Base-by-base conservation (phyloP, 2,888 invertebrate species). In the Drosophila testacea region DNA sequence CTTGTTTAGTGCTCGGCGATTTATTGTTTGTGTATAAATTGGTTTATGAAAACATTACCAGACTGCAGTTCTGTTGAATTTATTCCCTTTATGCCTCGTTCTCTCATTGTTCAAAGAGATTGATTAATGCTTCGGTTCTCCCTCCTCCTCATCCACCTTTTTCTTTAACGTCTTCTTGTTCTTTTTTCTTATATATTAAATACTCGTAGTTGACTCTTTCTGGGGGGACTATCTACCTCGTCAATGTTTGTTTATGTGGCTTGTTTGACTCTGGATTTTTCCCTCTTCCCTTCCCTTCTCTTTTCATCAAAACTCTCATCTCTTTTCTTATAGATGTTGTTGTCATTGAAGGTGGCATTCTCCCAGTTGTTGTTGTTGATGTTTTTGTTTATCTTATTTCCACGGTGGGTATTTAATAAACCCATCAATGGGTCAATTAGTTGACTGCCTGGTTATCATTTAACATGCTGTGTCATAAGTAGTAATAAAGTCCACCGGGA, bases 401-500 rank as follows among this genome's bases (percentile, higher is more conserved):
- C 47, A 67, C 41, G 65, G 48, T 64, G 56, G 39, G 41, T 72
- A 67, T 75, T 86, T 87, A 83, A 84, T 84, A 78, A 78, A 69
- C 75, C 78, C 67, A 77, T 83, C 80, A 83, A 86, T 86, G 62
- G 82, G 75, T 87, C 87, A 86, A 87, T 84, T 83, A 81, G 87
- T 68, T 79, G 62, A 28, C 36, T 56, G 56, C 60, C 47, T 57
- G 46, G 34, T 44, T 50, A 59, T 32, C 62, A 42, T 41, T 36
- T 11, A 32, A 51, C 28, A 4, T 65, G 60, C 61, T 56, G 46
- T 41, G 48, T 65, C 59, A 69, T 46, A 39, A 46, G n/a, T 9
- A 46, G n/a, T 9, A 6, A 46, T n/a, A 7, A 9, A n/a, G 10
- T 41, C 52, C 44, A 42, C 36, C n/a, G 52, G 42, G 54, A 65